Evolutionary conservation across 2,888 invertebrate species (phyloP).

Genomic region (Laothoe populi): DNA sequence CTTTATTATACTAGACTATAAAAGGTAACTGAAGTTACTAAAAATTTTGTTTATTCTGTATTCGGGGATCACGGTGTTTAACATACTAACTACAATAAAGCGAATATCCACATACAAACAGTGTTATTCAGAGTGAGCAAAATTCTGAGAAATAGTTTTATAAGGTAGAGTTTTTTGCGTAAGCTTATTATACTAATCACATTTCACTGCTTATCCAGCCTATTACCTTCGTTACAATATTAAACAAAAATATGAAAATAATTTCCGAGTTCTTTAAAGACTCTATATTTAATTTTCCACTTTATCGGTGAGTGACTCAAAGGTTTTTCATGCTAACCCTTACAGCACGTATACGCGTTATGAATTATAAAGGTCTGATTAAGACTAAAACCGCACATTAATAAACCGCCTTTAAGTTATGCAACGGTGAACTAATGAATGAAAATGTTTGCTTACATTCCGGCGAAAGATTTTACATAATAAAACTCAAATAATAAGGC

Average conservation of each 20-base stretch:
- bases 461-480: neutral
- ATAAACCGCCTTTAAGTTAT: conserved; percentile 45
- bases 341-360: conserved; percentile 37
- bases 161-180: neutral
- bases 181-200: neutral
- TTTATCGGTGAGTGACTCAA: neutral
- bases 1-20: neutral
- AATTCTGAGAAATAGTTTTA: neutral
- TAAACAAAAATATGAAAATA: neutral
- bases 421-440: conserved; percentile 26
- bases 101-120: neutral
- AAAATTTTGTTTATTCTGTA: neutral
- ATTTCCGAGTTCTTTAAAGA: neutral
- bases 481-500: neutral
- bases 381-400: conserved; percentile 48
- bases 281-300: neutral
- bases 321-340: conserved; percentile 34
- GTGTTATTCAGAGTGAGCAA: neutral
- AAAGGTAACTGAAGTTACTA: neutral
- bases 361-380: conserved; percentile 50
- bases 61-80: neutral
- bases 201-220: conserved; percentile 1
- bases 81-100: neutral
- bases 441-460: neutral
- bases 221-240: neutral